Evolutionary conservation across 92 coral and sea anemone species (phyloP), one percentile per base, ranked within the genome.

Genomic region (Actinostola sp.): DNA sequence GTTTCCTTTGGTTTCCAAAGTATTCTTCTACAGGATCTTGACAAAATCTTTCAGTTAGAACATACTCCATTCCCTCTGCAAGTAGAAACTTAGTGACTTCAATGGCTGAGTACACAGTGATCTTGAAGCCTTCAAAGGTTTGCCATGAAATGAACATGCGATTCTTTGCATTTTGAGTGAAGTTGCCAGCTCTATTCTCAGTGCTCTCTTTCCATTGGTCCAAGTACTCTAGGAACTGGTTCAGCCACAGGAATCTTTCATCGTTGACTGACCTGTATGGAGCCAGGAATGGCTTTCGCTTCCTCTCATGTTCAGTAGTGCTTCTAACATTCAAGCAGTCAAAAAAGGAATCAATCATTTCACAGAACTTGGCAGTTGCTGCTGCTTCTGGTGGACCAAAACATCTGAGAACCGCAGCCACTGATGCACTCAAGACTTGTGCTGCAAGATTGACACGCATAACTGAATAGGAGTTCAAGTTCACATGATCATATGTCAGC

Each of bases 401-500:
- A 29, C 66, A 8, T 54, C 69, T 81, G 48, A 86, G 63, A 34
- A 86, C 86, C 14, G 77, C 66, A n/a, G 86, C 83, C 14, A 80
- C 77, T 13, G 91, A 73, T 32, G 86, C 73, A 72, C 91, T 80
- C 50, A 86, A 50, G 65, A 86, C 91, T 70, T 86, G 86, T 30
- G 86, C 82, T 46, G 86, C 86, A 56, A 79, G 83, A 62, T 85
- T 85, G 38, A 80, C 90, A 42, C 90, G 50, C 86, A 85, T 85
- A 15, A 66, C 71, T 24, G 90, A 80, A 74, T 85, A 85, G 9
- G 78, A 39, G 55, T 26, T 84, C 51, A 84, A 58, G 77, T 79
- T 72, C 66, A 86, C 38, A 36, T 75, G 91, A 34, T 81, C 91
- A 54, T 66, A 72, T 32, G 86, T 86, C 48, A 86, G 61, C 71